A percentile compares a stretch with the other conserved stretches of the same genome.
Evolutionary conservation across 2,888 invertebrate genomes (phyloP).

Genomic region (Reticulitermes lucifugus): DNA sequence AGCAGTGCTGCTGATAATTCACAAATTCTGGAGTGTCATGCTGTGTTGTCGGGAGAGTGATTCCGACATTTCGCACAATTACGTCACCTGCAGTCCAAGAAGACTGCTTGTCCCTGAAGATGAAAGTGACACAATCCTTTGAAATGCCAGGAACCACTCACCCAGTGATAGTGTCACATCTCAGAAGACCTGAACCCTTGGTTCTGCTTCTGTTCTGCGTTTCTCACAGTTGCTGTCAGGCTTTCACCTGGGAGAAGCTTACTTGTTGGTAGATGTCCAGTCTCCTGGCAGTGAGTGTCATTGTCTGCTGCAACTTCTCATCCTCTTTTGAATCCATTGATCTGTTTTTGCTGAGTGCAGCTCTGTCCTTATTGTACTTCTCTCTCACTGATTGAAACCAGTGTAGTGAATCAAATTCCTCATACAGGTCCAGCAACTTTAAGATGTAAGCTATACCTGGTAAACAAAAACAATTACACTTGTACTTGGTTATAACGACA

Average conservation of each 20-base stretch:
- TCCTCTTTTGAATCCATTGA: constrained; percentile 69
- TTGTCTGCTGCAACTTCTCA: constrained; percentile 91
- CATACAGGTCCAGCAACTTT: constrained; percentile 87
- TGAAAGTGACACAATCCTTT: too few relatives aligned
- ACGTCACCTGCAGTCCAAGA: too few relatives aligned
- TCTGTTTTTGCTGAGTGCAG: constrained; percentile 59
- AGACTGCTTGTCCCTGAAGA: too few relatives aligned
- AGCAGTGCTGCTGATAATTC: too few relatives aligned
- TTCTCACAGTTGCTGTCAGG: too few relatives aligned
- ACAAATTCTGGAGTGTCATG: too few relatives aligned
- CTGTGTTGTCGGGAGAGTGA: too few relatives aligned
- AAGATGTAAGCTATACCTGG: constrained; percentile 88
- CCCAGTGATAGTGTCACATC: too few relatives aligned
- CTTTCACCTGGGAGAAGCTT: constrained; percentile 43
- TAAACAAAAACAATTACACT: constrained; percentile 51
- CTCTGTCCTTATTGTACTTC: constrained; percentile 76
- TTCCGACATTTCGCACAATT: too few relatives aligned
- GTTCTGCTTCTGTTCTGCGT: too few relatives aligned
- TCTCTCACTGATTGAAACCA: constrained; percentile 93
- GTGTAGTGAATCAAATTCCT: constrained; percentile 90
- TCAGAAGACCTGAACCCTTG: too few relatives aligned
- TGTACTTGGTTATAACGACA: not conserved
- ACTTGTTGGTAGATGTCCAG: constrained; percentile 77
- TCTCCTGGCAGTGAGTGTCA: constrained; percentile 88
- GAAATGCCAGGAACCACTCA: too few relatives aligned